Base-by-base conservation (phyloP, 2,797 vertebrate species). In the Sebastes hubbsi region DNA sequence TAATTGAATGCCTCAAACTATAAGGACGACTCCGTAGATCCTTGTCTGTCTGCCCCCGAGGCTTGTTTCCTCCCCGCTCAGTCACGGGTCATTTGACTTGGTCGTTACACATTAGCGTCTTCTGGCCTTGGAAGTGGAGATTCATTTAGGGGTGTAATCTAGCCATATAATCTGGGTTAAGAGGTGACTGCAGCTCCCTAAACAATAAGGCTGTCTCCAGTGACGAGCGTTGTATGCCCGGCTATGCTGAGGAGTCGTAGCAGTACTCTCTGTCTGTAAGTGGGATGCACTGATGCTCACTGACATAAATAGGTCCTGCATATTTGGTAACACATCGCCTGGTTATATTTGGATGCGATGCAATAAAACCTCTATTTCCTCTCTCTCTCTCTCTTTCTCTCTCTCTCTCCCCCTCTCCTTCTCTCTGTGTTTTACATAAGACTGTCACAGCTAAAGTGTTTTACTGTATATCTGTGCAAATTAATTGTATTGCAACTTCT, bases 271-370 rank as follows among this genome's bases (percentile, higher is more conserved):
- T 88, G 84, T 90, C 90, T 91, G 82, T 80, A 94, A 89, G 90
- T 91, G 91, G 91, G 90, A 94, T 93, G 92, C 84, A 68, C 93
- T 95, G 94, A 96, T 94, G 91, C 92, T 91, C 88, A 76, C 83
- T 95, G 95, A 95, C 95, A 95, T 92, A 96, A 95, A 95, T 94
- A 95, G 94, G 95, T 95, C 94, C 92, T 91, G 85, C 90, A 91
- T 92, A 92, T 95, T 94, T 94, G 91, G 92, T 90, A 95, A 94
- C 93, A 92, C 92, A 83, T 92, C 20, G 87, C 90, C 78, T 59
- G 81, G 91, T 91, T 95, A 94, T 95, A 95, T 95, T 93, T 95
- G 89, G 92, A 94, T 92, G 84, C 72, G 75, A 89, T 91, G 91
- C 85, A 88, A 89, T 91, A 90, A 89, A 94, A 88, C 82, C 86